Evolutionary conservation across 2,888 invertebrate genomes (phyloP).

Genomic region (Nemapogon koenigi): DNA sequence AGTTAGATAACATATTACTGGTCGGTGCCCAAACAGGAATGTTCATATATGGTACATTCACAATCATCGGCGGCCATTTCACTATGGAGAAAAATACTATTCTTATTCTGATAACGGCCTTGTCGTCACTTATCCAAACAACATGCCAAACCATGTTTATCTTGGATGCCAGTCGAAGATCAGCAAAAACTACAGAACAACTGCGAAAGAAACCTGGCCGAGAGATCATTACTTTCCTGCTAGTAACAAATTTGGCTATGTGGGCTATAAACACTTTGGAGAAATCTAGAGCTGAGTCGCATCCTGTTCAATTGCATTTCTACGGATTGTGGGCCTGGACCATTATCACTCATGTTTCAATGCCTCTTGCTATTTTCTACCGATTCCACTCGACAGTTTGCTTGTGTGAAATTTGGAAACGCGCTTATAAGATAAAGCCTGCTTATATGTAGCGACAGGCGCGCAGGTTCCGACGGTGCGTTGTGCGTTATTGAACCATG

Average conservation of each 20-base stretch:
- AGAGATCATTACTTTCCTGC: conserved; percentile 90
- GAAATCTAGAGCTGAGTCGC: conserved; percentile 88
- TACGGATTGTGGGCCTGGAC: conserved; percentile 96
- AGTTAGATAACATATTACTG: conserved; percentile 87
- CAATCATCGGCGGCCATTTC: conserved; percentile 92
- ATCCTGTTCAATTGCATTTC: conserved; percentile 90
- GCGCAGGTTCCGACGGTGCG: conserved; percentile 2
- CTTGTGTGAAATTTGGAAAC: conserved; percentile 95
- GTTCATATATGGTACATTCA: conserved; percentile 92
- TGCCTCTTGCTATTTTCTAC: conserved; percentile 93
- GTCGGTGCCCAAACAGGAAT: conserved; percentile 94
- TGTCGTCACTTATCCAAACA: conserved; percentile 87
- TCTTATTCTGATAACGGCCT: conserved; percentile 81
- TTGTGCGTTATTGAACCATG: conserved; percentile 2
- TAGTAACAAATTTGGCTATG: conserved; percentile 91
- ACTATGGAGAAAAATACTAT: conserved; percentile 82
- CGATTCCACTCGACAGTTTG: conserved; percentile 95
- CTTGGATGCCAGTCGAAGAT: conserved; percentile 85
- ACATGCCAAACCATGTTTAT: conserved; percentile 91
- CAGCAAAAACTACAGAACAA: conserved; percentile 82
- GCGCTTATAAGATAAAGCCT: conserved; percentile 91
- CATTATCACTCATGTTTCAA: conserved; percentile 92
- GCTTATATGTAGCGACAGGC: conserved; percentile 76
- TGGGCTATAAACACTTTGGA: conserved; percentile 94
- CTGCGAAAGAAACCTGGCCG: conserved; percentile 88